Evolutionary conservation across 2,113 vertebrate species (phyloP).

Genomic region (Spermophilus dauricus): DNA sequence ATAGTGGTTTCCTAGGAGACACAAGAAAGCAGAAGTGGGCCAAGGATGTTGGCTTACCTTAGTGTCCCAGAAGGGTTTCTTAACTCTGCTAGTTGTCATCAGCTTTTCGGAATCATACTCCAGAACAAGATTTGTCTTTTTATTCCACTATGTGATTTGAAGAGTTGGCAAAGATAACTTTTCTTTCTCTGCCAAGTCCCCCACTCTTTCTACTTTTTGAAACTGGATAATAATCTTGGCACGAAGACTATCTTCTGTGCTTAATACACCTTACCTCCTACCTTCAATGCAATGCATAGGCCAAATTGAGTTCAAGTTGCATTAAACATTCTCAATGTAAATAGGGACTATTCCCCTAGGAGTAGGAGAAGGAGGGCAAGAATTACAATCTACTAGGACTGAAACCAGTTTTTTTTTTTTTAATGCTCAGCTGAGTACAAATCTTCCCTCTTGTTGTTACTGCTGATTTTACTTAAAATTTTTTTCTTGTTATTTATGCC

Average conservation of each 20-base stretch:
- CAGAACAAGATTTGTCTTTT: background rate
- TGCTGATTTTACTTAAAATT: background rate
- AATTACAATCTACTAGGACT: background rate
- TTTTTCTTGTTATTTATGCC: constrained; percentile 61
- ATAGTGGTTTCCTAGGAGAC: constrained; percentile 41
- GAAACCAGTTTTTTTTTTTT: background rate
- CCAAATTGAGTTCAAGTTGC: constrained; percentile 3
- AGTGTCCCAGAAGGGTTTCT: background rate
- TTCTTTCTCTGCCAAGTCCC: background rate
- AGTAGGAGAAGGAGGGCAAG: background rate
- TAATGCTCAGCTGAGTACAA: background rate
- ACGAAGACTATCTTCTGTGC: background rate
- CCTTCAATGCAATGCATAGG: background rate
- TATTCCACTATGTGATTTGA: background rate
- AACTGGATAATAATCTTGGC: constrained; percentile 21
- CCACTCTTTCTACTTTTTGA: background rate
- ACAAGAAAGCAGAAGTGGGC: background rate
- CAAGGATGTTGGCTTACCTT: constrained; percentile 11
- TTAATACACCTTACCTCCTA: background rate
- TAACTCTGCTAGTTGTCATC: background rate
- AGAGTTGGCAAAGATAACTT: background rate
- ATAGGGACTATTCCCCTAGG: background rate
- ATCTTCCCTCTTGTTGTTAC: background rate
- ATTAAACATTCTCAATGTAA: background rate
- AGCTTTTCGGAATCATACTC: background rate